Base-by-base conservation (phyloP, 1,140 invertebrate genomes). In the Cylas formicarius region DNA sequence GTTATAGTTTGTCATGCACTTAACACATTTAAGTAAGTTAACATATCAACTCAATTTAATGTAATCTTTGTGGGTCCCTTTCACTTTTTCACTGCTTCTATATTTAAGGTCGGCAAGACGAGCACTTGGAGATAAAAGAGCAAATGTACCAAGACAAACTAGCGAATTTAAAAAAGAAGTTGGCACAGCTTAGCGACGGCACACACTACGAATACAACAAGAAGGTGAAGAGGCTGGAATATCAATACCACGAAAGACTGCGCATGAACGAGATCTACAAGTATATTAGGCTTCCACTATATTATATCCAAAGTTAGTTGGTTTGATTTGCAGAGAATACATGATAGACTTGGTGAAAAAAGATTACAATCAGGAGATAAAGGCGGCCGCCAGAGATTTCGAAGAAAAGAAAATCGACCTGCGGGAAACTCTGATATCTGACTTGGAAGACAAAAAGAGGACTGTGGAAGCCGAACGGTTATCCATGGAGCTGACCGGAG, bases 111-210 rank as follows among this genome's bases (percentile, higher is more conserved):
- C 85, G 84, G 59, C 77, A 81, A 33, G 84, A 89, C 65, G 82
- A 84, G 63, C 80, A 75, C 27, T 78, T 81, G 29, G 90, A 92
- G 72, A 84, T 92, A 8, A 93, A 91, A 69, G 90, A 94, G 72
- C 88, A 93, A 66, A 87, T 96, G 71, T 97, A 93, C 61, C 87
- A 91, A 62, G 91, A 96, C 61, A 95, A 96, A 67, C 67, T 97
- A 40, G 80, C 82, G 0, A 84, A 78, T 62, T 70, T 96, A 6
- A 93, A 95, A 66, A 87, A 90, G 49, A 92, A 92, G 58, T 54
- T 97, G 14, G 82, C 89, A 48, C 89, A 94, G 57, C 64, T 97
- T 2, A 80, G 89, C 59, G 86, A 91, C 57, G 84, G 86, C 1
- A 78, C 76, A 9, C 85, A 94, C 67, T 83, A 86, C 0, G 92